Evolutionary conservation across 2,797 vertebrate species (phyloP).

Genomic region (Gymnodraco acuticeps): DNA sequence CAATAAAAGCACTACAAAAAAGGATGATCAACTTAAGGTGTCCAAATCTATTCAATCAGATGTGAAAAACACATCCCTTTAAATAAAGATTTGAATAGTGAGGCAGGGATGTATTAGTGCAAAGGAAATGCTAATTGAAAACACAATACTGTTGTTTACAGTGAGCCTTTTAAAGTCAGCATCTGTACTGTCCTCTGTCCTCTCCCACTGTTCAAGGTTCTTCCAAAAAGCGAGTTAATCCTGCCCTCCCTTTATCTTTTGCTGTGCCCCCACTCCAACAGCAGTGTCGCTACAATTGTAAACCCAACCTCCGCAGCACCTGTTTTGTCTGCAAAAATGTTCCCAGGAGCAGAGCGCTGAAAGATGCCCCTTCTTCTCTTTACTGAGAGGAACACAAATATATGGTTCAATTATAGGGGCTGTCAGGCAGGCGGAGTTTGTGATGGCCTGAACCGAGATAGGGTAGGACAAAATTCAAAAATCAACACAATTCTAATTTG

Average conservation of each 20-base stretch:
- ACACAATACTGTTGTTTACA: conserved; percentile 32
- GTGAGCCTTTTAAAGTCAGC: conserved; percentile 19
- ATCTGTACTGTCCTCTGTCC: conserved; percentile 3
- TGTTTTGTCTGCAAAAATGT: conserved; percentile 71
- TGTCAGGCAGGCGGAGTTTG: conserved; percentile 60
- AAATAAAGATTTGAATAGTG: conserved; percentile 16
- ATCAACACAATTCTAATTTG: neutral
- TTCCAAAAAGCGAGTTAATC: conserved; percentile 30
- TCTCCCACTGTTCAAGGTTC: neutral
- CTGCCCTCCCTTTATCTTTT: conserved; percentile 40
- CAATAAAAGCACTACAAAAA: no score
- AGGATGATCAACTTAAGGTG: neutral
- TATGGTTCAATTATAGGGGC: conserved; percentile 75
- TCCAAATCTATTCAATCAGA: conserved; percentile 10
- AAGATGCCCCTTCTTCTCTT: conserved; percentile 56
- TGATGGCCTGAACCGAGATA: conserved; percentile 49
- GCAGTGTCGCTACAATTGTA: conserved; percentile 55
- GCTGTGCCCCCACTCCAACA: conserved; percentile 44
- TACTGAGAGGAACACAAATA: conserved; percentile 49
- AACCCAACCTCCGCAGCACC: conserved; percentile 50
- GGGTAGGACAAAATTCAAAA: conserved; percentile 35
- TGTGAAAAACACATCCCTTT: conserved; percentile 16
- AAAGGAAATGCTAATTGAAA: conserved; percentile 28
- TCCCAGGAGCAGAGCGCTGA: conserved; percentile 49
- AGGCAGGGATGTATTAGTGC: conserved; percentile 27